Evolutionary conservation across 2,888 invertebrate genomes (phyloP), one percentile per base, ranked within the genome.

Genomic region (Trissoscelio sp.): DNA sequence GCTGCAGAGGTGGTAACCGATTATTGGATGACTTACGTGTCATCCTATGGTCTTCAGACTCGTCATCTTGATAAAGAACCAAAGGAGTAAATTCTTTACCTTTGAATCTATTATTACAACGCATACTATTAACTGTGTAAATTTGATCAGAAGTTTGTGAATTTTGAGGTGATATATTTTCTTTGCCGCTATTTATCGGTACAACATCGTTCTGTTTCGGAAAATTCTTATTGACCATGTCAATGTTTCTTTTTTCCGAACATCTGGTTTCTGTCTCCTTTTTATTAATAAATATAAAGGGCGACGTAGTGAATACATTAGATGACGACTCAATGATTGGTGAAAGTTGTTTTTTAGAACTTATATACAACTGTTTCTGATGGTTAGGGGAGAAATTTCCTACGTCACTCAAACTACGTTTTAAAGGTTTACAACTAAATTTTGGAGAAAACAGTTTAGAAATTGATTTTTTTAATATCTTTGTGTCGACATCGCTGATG

Each of bases 281-380:
- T 44, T 88, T 88, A 53, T 86, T 51, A 24, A 87, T 86, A 4
- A 84, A 91, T 55, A 89, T 83, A 51, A 91, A 91, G 18, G 90
- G 88, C 16, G 86, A 87, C 22, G 62, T 67, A 0, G 88, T 87
- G 84, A 88, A 87, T 12, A 95, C 95, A 83, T 94, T 93, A 12
- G 94, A 95, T 9, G 95, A 93, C 81, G 94, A 94, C 91, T 96
- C 96, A 83, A 96, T 96, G 60, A 96, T 96, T 0, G 96, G 96
- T 6, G 96, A 96, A 16, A 96, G 89, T 87, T 95, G 96, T 73
- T 94, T 92, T 87, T 95, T 95, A 83, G 93, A n/a, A n/a, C n/a
- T n/a, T n/a, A n/a, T n/a, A n/a, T 94, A 70, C 93, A 93, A 18
- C 92, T 90, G 1, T 93, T 93, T 83, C 93, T 93, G 92, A 51